A percentile compares a stretch with the other conserved stretches of the same genome.
phyloP scores from a whole-genome alignment of 2,113 vertebrate species.

The Sphaerodactylus townsendi region DNA sequence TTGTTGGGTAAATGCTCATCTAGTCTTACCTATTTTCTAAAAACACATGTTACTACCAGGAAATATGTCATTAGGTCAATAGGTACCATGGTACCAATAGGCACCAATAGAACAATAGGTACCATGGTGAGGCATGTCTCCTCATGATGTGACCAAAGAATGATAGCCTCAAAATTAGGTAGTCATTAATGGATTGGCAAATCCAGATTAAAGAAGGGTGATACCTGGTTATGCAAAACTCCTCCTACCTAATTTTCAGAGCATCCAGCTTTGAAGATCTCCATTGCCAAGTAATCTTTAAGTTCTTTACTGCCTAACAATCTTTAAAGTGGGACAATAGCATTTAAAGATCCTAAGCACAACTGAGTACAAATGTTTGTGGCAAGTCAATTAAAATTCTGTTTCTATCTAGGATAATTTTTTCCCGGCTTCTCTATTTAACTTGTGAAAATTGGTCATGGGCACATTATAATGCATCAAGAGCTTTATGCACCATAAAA shows the following conservation, averaged over 20 bases:
- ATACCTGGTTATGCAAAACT: neutral
- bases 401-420: neutral
- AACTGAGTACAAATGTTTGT: neutral
- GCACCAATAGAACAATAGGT: too few relatives aligned
- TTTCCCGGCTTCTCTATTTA: slow-evolving; percentile 5
- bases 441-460: neutral
- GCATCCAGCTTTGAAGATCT: neutral
- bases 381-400: neutral
- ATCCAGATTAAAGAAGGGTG: neutral
- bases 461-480: neutral
- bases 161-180: too few relatives aligned
- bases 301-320: neutral
- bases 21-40: too few relatives aligned
- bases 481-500: neutral
- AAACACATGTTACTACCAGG: too few relatives aligned
- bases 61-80: too few relatives aligned
- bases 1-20: too few relatives aligned
- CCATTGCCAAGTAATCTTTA: neutral
- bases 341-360: slow-evolving; percentile 16
- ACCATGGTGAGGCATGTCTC: too few relatives aligned
- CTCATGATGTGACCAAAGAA: too few relatives aligned
- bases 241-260: neutral
- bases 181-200: too few relatives aligned
- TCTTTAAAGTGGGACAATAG: neutral
- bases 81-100: too few relatives aligned